These are phyloP conservation scores for Rostratula benghalensis DNA, from an alignment of 2,113 vertebrate genomes.

Conservation along the genomic window DNA sequence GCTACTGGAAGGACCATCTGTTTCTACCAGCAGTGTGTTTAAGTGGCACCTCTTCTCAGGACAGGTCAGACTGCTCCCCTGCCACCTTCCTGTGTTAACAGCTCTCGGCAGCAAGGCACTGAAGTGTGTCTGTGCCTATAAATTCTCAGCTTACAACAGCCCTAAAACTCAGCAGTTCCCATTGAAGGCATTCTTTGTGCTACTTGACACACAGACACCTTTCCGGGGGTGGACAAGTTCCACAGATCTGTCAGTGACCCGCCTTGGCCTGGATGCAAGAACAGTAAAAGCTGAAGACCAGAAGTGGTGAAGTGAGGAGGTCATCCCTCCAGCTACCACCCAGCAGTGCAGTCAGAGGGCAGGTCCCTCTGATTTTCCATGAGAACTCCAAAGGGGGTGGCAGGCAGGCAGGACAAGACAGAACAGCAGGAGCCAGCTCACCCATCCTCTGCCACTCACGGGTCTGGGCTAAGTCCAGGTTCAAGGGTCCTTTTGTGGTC, in stretches of 20 bases:
- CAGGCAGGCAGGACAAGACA: background rate
- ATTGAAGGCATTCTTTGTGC: background rate
- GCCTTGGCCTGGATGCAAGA: background rate
- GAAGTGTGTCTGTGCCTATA: background rate
- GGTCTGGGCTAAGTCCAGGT: rapidly evolving
- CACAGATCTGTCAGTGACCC: rapidly evolving
- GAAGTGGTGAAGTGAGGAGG: rapidly evolving
- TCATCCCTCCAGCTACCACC: too few species aligned
- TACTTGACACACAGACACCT: background rate
- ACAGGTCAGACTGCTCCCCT: background rate
- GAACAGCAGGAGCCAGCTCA: background rate
- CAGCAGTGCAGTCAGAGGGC: background rate
- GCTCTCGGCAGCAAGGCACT: background rate
- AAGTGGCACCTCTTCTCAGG: background rate
- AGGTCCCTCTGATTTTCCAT: background rate
- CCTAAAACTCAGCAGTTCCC: background rate
- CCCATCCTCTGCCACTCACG: rapidly evolving
- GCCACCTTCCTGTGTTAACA: background rate
- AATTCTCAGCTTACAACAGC: background rate
- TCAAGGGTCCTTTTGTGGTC: background rate
- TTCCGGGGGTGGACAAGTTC: background rate
- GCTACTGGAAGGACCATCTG: background rate
- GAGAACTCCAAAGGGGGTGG: background rate
- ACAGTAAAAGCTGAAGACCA: background rate
- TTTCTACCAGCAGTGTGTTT: background rate